These are phyloP conservation scores for Aphidoletes aphidimyza DNA, from an alignment of 2,888 invertebrate genomes.

Conservation along the genomic window DNA sequence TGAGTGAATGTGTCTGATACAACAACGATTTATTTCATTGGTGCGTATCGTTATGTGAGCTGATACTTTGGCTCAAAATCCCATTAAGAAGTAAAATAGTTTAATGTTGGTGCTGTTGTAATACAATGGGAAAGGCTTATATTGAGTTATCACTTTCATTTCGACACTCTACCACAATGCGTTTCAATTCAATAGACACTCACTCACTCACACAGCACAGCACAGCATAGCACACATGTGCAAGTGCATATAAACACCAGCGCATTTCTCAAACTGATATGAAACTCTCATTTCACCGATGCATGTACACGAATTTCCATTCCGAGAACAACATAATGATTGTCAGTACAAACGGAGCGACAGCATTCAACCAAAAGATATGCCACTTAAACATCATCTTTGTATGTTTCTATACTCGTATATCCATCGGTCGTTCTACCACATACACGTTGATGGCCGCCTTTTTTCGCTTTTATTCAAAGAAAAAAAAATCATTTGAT, in stretches of 20 bases:
- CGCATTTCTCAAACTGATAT: background rate
- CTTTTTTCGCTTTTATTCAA: constrained; percentile 34
- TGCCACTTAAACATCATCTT: background rate
- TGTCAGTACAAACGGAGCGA: constrained; percentile 29
- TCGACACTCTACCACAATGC: constrained; percentile 10
- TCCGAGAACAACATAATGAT: constrained; percentile 39
- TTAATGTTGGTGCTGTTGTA: background rate
- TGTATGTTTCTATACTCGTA: background rate
- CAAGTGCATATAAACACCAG: background rate
- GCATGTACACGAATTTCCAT: background rate
- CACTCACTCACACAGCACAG: background rate
- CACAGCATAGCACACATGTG: no score
- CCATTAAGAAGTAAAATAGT: constrained; percentile 42
- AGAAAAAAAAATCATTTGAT: no score
- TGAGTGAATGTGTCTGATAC: background rate
- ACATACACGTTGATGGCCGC: background rate
- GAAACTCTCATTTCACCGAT: constrained; percentile 13
- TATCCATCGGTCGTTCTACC: background rate
- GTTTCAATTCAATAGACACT: constrained; percentile 9
- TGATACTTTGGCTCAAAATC: constrained; percentile 26
- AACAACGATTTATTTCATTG: constrained; percentile 45
- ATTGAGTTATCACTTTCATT: constrained; percentile 46
- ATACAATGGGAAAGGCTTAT: constrained; percentile 38
- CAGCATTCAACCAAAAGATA: constrained; percentile 40
- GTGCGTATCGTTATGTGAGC: constrained; percentile 42